Conservation (phyloP, 2,888 invertebrate genomes). For the Xestobium rufovillosum region DNA sequence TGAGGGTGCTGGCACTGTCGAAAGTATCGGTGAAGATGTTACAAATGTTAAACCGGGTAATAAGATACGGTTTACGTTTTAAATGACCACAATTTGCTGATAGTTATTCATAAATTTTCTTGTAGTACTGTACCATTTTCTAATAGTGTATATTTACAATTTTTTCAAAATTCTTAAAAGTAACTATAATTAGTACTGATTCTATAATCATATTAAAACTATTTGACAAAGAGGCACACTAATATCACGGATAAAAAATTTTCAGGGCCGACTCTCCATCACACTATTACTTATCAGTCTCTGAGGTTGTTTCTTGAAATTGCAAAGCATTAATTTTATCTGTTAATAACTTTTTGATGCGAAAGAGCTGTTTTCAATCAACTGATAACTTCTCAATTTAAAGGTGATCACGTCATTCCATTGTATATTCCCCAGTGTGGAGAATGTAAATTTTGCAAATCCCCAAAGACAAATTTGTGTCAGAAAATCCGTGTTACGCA, state of each 20-base stretch:
- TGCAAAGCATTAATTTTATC: neutral
- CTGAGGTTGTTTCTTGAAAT: no score
- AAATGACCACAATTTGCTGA: no score
- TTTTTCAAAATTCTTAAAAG: no score
- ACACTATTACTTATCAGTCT: no score
- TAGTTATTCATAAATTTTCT: no score
- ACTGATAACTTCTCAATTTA: slow-evolving; percentile 21
- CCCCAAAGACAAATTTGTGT: slow-evolving; percentile 94
- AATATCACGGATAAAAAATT: no score
- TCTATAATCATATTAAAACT: no score
- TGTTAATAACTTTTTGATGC: slow-evolving; percentile 3
- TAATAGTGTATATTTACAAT: neutral
- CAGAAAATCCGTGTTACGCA: slow-evolving; percentile 82
- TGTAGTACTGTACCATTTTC: neutral
- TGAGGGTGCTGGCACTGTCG: slow-evolving; percentile 95
- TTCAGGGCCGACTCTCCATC: no score
- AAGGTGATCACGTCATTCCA: slow-evolving; percentile 96
- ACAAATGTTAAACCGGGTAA: slow-evolving; percentile 72
- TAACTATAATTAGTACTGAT: no score
- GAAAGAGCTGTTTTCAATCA: slow-evolving; percentile 7
- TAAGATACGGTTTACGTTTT: no score
- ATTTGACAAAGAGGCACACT: no score
- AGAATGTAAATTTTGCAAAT: slow-evolving; percentile 93
- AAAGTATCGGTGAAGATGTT: slow-evolving; percentile 90
- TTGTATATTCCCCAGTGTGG: slow-evolving; percentile 95